phyloP scores from a whole-genome alignment of 2,797 vertebrate species.

The Gadopsis bispinosus region DNA sequence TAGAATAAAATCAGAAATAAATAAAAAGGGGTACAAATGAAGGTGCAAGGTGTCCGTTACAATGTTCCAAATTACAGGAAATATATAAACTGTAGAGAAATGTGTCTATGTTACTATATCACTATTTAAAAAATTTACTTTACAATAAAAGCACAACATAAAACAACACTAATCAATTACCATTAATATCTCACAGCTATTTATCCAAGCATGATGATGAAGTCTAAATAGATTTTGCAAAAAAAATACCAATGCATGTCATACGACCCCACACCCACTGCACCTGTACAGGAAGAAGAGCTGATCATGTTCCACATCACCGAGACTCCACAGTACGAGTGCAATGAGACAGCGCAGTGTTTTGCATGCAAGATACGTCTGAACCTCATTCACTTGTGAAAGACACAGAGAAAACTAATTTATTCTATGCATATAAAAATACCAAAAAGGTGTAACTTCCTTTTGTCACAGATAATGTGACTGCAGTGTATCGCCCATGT shows the following conservation, averaged over 20 bases:
- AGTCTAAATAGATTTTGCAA: neutral
- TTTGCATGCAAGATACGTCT: conserved; percentile 18
- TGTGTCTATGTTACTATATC: neutral
- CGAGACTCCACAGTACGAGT: neutral
- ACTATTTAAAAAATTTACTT: neutral
- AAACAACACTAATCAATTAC: neutral
- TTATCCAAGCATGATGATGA: neutral
- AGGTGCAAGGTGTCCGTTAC: too few species aligned
- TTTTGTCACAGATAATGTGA: conserved; percentile 20
- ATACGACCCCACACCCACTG: neutral
- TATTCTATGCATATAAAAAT: conserved; percentile 11
- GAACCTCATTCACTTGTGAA: conserved; percentile 1
- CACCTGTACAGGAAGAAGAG: conserved; percentile 53
- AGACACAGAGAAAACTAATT: neutral
- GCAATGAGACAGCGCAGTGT: neutral
- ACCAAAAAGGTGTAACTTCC: conserved; percentile 12
- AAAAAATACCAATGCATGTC: neutral
- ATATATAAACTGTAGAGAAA: neutral
- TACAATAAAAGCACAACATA: neutral
- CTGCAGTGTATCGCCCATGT: neutral
- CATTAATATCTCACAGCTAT: neutral
- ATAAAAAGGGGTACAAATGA: too few species aligned
- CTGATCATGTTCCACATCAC: conserved; percentile 28
- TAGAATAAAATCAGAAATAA: neutral
- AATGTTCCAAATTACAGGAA: too few species aligned